Conservation (phyloP, 2,888 invertebrate genomes). For the Buathra laborator region DNA sequence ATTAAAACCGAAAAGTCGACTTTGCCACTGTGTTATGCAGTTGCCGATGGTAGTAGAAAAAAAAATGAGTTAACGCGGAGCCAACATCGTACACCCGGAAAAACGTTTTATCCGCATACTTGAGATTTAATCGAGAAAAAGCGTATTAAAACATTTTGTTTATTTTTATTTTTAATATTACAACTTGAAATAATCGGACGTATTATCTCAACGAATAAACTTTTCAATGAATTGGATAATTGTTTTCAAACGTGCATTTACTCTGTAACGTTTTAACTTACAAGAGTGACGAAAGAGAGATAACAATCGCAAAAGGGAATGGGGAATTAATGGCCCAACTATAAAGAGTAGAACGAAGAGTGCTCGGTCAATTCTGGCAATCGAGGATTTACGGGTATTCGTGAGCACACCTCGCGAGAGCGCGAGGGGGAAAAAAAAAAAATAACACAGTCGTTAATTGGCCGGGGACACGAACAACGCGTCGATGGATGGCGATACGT, state of each 20-base stretch:
- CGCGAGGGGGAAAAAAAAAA: constrained; percentile 67
- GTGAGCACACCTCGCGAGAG: constrained; percentile 44
- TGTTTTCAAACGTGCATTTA: background rate
- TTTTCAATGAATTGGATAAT: background rate
- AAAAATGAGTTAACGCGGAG: constrained; percentile 31
- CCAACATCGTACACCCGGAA: background rate
- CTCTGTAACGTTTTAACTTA: background rate
- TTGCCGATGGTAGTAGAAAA: constrained; percentile 33
- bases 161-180: background rate
- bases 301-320: background rate
- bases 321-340: constrained; percentile 62
- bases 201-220: background rate
- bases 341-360: constrained; percentile 67
- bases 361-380: constrained; percentile 66
- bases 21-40: constrained; percentile 63
- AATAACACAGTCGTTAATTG: constrained; percentile 79
- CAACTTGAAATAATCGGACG: background rate
- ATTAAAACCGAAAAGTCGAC: constrained; percentile 68
- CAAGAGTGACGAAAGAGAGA: background rate
- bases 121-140: background rate
- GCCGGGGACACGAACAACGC: constrained; percentile 74
- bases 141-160: background rate
- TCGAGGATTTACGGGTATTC: constrained; percentile 77
- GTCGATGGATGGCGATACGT: constrained; percentile 75
- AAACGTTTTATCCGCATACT: background rate